phyloP scores from a whole-genome alignment of 2,888 invertebrate genomes.

The Standfussiana lucernea region DNA sequence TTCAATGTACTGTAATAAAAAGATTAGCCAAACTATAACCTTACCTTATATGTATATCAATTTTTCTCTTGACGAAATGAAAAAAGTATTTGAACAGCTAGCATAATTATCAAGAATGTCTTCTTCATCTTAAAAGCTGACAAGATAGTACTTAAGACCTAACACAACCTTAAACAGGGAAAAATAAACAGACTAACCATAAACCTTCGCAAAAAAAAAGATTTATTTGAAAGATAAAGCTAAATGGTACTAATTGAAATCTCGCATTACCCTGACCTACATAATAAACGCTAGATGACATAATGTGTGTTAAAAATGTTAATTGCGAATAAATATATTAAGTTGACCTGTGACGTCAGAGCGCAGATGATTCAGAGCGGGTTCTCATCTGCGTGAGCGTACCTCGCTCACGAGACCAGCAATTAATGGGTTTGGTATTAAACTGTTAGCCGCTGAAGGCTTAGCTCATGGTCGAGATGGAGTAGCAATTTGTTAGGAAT shows the following conservation, averaged over 20 bases:
- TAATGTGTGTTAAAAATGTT: conserved; percentile 63
- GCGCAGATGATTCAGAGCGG: conserved; percentile 66
- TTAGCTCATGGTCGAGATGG: conserved; percentile 37
- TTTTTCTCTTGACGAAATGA: too few relatives aligned
- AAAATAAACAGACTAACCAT: neutral
- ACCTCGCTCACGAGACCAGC: conserved; percentile 45
- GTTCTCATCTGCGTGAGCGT: conserved; percentile 54
- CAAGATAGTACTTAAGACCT: neutral
- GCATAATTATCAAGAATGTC: too few relatives aligned
- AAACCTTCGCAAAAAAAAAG: conserved; percentile 43
- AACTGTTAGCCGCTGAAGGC: conserved; percentile 35
- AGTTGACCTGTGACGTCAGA: conserved; percentile 74
- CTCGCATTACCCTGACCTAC: conserved; percentile 60
- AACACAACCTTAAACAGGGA: neutral
- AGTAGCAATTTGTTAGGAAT: conserved; percentile 28
- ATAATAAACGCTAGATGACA: conserved; percentile 53
- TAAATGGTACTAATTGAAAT: conserved; percentile 56
- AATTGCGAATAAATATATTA: conserved; percentile 59
- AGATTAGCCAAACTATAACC: too few relatives aligned
- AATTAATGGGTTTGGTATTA: conserved; percentile 48
- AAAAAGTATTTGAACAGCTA: too few relatives aligned
- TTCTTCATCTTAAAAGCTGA: neutral
- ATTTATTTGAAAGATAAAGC: conserved; percentile 44
- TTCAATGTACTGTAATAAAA: too few relatives aligned
- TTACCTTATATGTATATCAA: too few relatives aligned